Evolutionary conservation across 2,797 vertebrate genomes (phyloP), one percentile per base, ranked within the genome.

Genomic region (Aldrovandia affinis): DNA sequence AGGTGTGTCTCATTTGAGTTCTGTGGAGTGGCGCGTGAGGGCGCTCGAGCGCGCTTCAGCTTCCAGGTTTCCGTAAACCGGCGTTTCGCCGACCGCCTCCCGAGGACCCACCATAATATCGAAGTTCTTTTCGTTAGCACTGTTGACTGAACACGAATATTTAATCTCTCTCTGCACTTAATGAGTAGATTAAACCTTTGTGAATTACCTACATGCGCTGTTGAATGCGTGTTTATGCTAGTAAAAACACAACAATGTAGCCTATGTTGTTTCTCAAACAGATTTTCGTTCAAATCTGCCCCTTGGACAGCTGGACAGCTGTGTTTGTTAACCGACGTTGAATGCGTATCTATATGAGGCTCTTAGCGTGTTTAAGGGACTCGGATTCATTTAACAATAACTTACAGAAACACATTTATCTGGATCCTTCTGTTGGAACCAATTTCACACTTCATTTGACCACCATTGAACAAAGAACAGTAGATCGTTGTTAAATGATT

Each of bases 1-100:
- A 84, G 83, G 83, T 84, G 77, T 50, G 65, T 68, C 57, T 54
- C 47, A 78, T 61, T 59, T 77, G 57, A 50, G 33, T 39, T 54
- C 54, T 59, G 25, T 42, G 59, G 14, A 63, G 42, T 55, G 30
- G 61, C 59, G 79, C 33, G 20, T 25, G 61, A 80, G 83, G 33
- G 14, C 63, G 83, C 61, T 42, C 78, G 65, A 30, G 36, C 68
- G 63, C 54, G 9, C 30, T 22, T 20, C 12, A 65, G 50, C 2
- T 18, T 22, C 22, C 8, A 52, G 55, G 68, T 39, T 73, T 36
- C 18, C 68, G 28, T 30, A 10, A 65, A 39, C 14, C 68, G 7
- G 68, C 36, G 7, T 42, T 42, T 39, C 15, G 30, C 14, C 36
- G 20, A 33, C 63, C 28, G 14, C 30, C 12, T 42, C 68, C 15